A percentile compares a stretch with the other conserved stretches of the same genome.
These are phyloP conservation scores for Xerus rutilus DNA, from an alignment of 2,797 vertebrate genomes.

Conservation along the genomic window DNA sequence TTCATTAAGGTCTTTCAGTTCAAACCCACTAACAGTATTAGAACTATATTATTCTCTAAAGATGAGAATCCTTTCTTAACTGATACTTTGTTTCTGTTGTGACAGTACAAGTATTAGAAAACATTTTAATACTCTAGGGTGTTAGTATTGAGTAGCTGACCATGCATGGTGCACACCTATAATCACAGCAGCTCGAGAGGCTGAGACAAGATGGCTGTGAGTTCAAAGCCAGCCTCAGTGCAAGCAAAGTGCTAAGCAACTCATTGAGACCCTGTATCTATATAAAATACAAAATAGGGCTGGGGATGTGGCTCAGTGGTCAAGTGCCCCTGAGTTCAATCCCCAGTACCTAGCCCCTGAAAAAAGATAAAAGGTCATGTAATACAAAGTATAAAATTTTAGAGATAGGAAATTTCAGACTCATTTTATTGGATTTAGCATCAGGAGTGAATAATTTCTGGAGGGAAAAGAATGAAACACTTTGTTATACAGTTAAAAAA, in stretches of 20 bases:
- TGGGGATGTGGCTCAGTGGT: no score
- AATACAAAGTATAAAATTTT: slow-evolving; percentile 7
- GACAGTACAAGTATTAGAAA: neutral
- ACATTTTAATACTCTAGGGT: neutral
- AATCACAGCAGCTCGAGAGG: no score
- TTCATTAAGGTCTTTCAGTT: neutral
- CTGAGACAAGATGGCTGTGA: no score
- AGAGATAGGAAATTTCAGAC: neutral
- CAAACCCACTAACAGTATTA: neutral
- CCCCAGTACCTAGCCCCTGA: neutral
- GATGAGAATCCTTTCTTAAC: neutral
- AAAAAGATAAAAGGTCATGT: neutral
- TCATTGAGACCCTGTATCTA: no score
- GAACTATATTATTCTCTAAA: neutral
- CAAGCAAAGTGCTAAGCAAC: no score
- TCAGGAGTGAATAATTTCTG: neutral
- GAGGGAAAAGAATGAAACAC: neutral
- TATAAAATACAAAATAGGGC: no score
- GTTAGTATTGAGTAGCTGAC: neutral
- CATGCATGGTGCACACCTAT: neutral
- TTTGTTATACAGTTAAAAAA: neutral
- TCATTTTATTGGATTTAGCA: neutral
- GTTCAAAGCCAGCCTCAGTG: no score
- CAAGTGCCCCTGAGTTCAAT: no score
- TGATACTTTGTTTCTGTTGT: neutral